Evolutionary conservation across 2,113 vertebrate species (phyloP), one percentile per base, ranked within the genome.

Genomic region (Montifringilla adamsi): DNA sequence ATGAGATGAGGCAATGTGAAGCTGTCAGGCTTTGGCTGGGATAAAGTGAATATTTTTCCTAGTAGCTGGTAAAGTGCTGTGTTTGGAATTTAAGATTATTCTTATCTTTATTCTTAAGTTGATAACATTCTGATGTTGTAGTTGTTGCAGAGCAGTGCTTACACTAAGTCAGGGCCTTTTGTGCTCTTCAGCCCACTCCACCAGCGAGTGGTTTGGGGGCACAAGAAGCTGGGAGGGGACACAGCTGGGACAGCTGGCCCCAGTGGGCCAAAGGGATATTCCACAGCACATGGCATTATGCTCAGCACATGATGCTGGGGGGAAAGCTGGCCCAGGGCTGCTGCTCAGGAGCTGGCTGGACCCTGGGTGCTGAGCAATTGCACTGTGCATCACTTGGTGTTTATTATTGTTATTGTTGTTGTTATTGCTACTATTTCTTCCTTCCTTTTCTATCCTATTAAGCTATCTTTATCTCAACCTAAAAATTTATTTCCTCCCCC

Each of bases 181-280:
- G 52, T 79, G 39, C 39, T 73, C 13, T 44, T 53, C 39, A 78
- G 28, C 23, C 19, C 37, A 44, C 9, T 23, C 37, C 30, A 53
- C 17, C 52, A 60, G 12, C 0, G 0, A 23, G 52, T 26, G 60
- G 28, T 12, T 21, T 27, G n/a, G 5, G n/a, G 46, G 12, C 52
- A 60, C 17, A 53, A 14, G 52, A 27, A 46, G 50, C 24, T 66
- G 37, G 22, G 26, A 39, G 33, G 24, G 22, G 26, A 23, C 66
- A 46, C 39, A 53, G 33, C 58, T 37, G 26, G 59, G 46, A 21
- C 59, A 79, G 66, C 58, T 52, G 81, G 52, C 15, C 26, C 33
- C 73, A 43, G 31, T 20, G 44, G 24, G 20, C 44, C 46, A 47
- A 19, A 53, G 47, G 46, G 30, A 35, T 47, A 17, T 55, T 35